Evolutionary conservation across 2,888 invertebrate species (phyloP).

Genomic region (Petrophora chlorosata): DNA sequence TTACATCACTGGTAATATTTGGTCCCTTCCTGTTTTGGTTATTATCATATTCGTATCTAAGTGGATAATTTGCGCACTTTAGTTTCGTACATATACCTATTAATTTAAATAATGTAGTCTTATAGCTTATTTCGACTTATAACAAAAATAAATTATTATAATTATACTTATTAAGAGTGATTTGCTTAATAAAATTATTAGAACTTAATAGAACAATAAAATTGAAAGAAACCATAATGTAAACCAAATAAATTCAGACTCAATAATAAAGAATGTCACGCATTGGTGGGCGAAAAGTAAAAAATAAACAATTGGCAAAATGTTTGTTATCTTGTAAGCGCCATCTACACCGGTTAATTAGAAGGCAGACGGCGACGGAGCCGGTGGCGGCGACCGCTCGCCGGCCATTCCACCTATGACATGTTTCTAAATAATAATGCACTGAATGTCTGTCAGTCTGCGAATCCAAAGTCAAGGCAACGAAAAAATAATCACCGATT

Average conservation of each 20-base stretch:
- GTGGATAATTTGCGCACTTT: too few relatives aligned
- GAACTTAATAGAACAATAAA: background rate
- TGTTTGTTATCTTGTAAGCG: constrained; percentile 40
- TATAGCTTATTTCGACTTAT: too few relatives aligned
- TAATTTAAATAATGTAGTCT: too few relatives aligned
- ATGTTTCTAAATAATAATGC: constrained; percentile 62
- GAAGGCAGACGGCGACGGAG: constrained; percentile 44
- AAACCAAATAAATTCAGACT: background rate
- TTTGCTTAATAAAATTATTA: too few relatives aligned
- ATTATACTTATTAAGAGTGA: too few relatives aligned
- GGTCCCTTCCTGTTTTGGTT: too few relatives aligned
- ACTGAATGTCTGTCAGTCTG: constrained; percentile 75
- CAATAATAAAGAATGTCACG: constrained; percentile 1
- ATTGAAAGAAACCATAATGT: background rate
- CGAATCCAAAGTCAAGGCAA: constrained; percentile 74
- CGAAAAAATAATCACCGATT: constrained; percentile 81
- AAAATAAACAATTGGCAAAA: constrained; percentile 13
- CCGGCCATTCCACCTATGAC: constrained; percentile 53
- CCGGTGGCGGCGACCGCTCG: constrained; percentile 22
- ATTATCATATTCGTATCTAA: too few relatives aligned
- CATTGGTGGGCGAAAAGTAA: background rate
- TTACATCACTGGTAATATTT: too few relatives aligned
- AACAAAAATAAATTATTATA: too few relatives aligned
- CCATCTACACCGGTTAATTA: constrained; percentile 60
- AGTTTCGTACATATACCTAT: too few relatives aligned